These are phyloP conservation scores for Drosophila mimica DNA, from an alignment of 2,888 invertebrate genomes.

Conservation along the genomic window DNA sequence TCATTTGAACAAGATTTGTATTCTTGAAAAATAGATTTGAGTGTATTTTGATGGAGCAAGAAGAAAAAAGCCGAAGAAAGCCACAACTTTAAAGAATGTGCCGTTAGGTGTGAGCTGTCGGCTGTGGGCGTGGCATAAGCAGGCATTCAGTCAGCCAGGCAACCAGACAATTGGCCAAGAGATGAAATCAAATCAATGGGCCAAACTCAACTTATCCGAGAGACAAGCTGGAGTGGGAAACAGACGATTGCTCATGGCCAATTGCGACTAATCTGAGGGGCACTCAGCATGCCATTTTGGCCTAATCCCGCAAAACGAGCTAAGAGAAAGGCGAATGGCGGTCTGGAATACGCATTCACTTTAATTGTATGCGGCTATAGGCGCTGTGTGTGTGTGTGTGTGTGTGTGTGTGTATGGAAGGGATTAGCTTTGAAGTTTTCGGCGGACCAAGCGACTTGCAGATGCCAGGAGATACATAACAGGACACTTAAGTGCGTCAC, in stretches of 20 bases:
- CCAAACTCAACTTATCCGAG: constrained; percentile 32
- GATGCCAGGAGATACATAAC: constrained; percentile 39
- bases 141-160: constrained; percentile 1
- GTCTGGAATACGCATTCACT: constrained; percentile 20
- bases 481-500: constrained; percentile 49
- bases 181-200: constrained; percentile 69
- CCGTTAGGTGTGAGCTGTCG: constrained; percentile 5
- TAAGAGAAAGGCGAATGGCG: constrained; percentile 11
- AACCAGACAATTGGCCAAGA: constrained; percentile 59
- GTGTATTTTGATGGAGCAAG: neutral
- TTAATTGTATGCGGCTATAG: constrained; percentile 44
- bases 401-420: neutral
- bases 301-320: constrained; percentile 31
- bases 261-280: constrained; percentile 37
- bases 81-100: neutral
- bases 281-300: constrained; percentile 37
- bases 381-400: constrained; percentile 8
- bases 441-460: constrained; percentile 7
- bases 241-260: constrained; percentile 26
- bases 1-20: neutral
- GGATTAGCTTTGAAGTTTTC: constrained; percentile 59
- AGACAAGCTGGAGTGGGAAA: neutral
- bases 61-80: neutral
- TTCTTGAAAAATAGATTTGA: neutral
- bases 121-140: constrained; percentile 16